A percentile compares a stretch with the other conserved stretches of the same genome.
phyloP scores from a whole-genome alignment of 2,797 vertebrate species.

The Paratrypauchen microcephalus region DNA sequence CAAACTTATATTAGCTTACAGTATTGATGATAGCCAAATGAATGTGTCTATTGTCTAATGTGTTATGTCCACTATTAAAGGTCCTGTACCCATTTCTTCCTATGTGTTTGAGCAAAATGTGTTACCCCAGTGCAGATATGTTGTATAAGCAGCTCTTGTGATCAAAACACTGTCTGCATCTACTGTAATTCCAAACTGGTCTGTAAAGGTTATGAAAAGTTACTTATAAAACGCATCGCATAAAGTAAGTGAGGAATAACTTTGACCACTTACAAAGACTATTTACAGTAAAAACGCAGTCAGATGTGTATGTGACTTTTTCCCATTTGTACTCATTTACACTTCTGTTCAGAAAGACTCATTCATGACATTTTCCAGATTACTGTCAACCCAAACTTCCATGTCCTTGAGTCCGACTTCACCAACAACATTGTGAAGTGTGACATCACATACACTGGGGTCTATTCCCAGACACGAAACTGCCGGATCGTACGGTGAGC shows the following conservation, averaged over 20 bases:
- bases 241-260: too few species aligned
- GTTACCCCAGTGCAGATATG: too few species aligned
- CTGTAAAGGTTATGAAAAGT: too few species aligned
- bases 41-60: background rate
- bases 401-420: slow-evolving; percentile 81
- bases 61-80: background rate
- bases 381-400: slow-evolving; percentile 81
- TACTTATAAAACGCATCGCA: too few species aligned
- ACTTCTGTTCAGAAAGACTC: background rate
- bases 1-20: background rate
- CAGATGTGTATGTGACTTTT: too few species aligned
- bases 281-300: too few species aligned
- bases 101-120: too few species aligned
- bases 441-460: slow-evolving; percentile 81
- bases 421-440: slow-evolving; percentile 83
- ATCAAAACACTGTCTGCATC: too few species aligned
- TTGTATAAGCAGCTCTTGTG: too few species aligned
- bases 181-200: too few species aligned
- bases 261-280: too few species aligned
- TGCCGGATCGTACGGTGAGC: slow-evolving; percentile 70
- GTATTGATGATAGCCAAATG: background rate
- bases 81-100: too few species aligned
- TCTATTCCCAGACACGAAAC: slow-evolving; percentile 78
- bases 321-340: background rate
- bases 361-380: slow-evolving; percentile 61